Evolutionary conservation across 2,888 invertebrate genomes (phyloP), one percentile per base, ranked within the genome.

Genomic region (Cryptocephalus primarius): DNA sequence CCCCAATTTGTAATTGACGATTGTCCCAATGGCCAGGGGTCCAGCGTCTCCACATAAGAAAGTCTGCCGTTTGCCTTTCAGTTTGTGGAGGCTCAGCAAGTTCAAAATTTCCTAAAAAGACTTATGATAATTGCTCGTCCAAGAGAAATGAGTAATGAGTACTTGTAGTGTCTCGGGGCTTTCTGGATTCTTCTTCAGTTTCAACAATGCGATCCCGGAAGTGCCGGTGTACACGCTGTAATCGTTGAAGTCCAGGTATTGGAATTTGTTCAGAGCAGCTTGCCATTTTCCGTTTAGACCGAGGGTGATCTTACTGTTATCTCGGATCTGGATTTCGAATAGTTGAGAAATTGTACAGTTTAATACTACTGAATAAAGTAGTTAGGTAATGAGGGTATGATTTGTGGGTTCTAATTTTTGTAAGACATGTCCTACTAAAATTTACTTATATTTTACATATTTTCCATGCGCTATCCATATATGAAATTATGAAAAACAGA

Each of bases 141-240:
- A 40, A 33, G 22, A 22, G 22, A 43, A n/a, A 36, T 33, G 22
- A 9, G 13, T n/a, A 42, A n/a, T 34, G 2, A 8, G 36, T 36
- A 34, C 31, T 32, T 22, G 31, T 41, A 14, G 11, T 48, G 61
- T 62, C 32, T 55, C 47, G 40, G 48, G 39, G 46, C 63, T 58
- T 36, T 62, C 49, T 8, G 60, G 59, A 51, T 60, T 60, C 56
- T 65, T 67, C 53, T 76, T 73, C 45, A 82, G 72, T 62, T 81
- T 80, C 52, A 81, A 72, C 36, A 83, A 68, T 33, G 84, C 83
- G 49, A 85, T 72, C 33, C 89, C 89, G 52, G 82, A 68, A 46
- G 78, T 78, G 33, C 89, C 89, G 8, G 88, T 88, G 58, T 89
- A 89, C 1, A 88, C 74, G 4, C 84, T 79, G 56, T 72, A 73